These are phyloP conservation scores for Iguana delicatissima DNA, from an alignment of 2,797 vertebrate genomes.

Conservation along the genomic window DNA sequence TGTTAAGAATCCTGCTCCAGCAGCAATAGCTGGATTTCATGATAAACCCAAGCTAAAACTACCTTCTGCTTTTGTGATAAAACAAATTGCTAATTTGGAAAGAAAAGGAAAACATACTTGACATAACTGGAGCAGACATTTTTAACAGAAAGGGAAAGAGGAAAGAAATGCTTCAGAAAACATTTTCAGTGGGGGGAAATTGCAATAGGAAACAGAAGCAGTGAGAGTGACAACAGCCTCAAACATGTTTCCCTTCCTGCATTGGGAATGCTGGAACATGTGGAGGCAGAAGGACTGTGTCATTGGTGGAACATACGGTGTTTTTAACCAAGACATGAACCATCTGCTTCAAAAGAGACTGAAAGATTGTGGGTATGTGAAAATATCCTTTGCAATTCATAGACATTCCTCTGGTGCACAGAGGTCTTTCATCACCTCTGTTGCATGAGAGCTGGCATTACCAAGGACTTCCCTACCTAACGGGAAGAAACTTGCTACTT, in stretches of 20 bases:
- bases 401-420: background rate
- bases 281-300: conserved; percentile 22
- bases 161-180: background rate
- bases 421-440: background rate
- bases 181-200: background rate
- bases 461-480: background rate
- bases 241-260: conserved; percentile 5
- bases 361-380: background rate
- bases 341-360: conserved; percentile 11
- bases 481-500: background rate
- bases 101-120: background rate
- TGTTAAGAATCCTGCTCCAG: background rate
- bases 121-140: conserved; percentile 6
- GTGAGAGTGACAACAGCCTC: background rate
- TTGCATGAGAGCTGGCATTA: background rate
- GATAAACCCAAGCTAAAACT: background rate
- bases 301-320: background rate
- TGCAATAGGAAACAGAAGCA: background rate
- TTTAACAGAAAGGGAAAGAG: background rate
- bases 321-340: background rate
- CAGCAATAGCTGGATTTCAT: background rate
- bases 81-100: conserved; percentile 8
- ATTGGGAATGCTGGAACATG: conserved; percentile 12
- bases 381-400: background rate
- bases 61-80: background rate